Percentiles rank a stretch among this genome's conserved stretches.
Evolutionary conservation across 2,888 invertebrate species (phyloP).

Genomic region (Stictocephala bisonia): DNA sequence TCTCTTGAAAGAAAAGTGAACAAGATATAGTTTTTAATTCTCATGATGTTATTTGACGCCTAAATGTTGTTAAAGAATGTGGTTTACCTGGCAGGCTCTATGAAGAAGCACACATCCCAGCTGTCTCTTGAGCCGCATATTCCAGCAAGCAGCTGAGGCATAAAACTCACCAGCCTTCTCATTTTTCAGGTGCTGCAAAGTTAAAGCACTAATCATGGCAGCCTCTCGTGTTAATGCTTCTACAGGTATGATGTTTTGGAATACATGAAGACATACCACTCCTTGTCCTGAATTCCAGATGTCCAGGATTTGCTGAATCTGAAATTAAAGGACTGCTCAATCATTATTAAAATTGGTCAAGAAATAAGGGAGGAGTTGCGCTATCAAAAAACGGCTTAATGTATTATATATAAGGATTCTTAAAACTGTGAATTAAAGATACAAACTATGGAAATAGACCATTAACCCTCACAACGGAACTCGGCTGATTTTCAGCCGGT

Average conservation of each 20-base stretch:
- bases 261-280: conserved; percentile 90
- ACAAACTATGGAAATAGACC: no score
- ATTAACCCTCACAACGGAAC: no score
- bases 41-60: no score
- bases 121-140: conserved; percentile 73
- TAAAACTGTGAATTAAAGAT: no score
- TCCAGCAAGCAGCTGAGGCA: conserved; percentile 81
- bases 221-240: conserved; percentile 97
- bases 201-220: conserved; percentile 91
- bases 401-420: not conserved
- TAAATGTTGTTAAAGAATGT: no score
- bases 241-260: conserved; percentile 88
- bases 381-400: no score
- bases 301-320: conserved; percentile 83
- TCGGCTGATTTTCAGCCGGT: no score
- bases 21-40: no score
- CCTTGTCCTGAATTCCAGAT: conserved; percentile 89
- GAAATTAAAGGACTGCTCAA: not conserved
- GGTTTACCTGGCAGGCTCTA: conserved; percentile 84
- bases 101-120: conserved; percentile 83
- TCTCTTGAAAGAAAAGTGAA: no score
- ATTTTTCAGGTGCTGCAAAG: conserved; percentile 81
- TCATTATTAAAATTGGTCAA: no score
- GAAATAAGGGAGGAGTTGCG: no score
- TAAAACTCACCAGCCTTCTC: conserved; percentile 85